Conservation (phyloP, 53 echinoderm and acorn worm genomes). For the Echinometra lucunter region DNA sequence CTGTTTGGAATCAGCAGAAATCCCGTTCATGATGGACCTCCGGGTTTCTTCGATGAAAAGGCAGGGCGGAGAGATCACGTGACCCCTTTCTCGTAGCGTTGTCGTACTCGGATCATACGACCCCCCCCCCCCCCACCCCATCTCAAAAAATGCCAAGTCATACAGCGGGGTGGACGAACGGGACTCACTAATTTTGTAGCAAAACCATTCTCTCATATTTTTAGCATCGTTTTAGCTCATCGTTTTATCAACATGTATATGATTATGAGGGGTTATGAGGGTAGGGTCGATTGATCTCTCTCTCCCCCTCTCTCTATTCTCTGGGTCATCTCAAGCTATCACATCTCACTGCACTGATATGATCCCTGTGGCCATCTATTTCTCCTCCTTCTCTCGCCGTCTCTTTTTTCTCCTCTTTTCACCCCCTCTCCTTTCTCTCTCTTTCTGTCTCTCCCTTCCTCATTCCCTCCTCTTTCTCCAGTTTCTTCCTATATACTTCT, state of each 20-base stretch:
- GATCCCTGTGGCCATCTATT: no score
- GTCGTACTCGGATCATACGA: background rate
- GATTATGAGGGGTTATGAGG: no score
- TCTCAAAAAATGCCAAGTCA: no score
- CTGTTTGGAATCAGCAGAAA: conserved; percentile 87
- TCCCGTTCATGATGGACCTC: conserved; percentile 95
- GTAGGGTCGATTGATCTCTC: no score
- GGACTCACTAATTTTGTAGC: no score
- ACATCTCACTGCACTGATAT: background rate
- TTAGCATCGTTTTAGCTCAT: no score
- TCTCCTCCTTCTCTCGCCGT: background rate
- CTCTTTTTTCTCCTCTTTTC: background rate
- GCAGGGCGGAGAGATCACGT: conserved; percentile 62
- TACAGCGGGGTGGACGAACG: no score
- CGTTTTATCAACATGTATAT: no score
- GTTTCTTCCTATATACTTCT: background rate
- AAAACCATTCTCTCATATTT: no score
- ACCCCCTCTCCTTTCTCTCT: background rate
- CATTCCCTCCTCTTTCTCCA: background rate
- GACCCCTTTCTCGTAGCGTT: background rate
- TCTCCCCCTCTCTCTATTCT: background rate
- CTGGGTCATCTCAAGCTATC: background rate
- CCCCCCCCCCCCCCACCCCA: background rate
- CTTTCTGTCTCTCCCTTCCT: background rate
- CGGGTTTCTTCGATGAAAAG: conserved; percentile 96